phyloP scores from a whole-genome alignment of 2,888 invertebrate species.

The Calliopum simillimum region DNA sequence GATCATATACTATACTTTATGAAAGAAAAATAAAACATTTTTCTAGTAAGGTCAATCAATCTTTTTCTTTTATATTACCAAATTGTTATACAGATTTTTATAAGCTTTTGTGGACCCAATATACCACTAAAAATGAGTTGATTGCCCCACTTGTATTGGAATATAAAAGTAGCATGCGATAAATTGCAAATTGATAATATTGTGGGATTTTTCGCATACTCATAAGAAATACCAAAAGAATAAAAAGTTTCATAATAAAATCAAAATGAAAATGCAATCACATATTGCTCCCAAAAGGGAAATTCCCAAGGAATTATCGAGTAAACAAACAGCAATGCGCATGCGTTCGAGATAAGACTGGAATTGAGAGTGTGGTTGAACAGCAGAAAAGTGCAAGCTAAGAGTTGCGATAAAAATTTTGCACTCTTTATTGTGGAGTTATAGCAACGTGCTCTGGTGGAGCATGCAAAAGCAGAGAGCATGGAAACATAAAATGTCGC shows the following conservation, averaged over 20 bases:
- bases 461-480: neutral
- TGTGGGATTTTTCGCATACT: too few relatives aligned
- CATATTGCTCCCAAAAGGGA: neutral
- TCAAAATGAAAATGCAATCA: neutral
- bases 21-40: too few relatives aligned
- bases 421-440: neutral
- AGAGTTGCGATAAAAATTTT: neutral
- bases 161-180: too few relatives aligned
- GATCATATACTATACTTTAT: too few relatives aligned
- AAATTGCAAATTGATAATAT: too few relatives aligned
- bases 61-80: too few relatives aligned
- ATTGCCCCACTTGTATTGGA: too few relatives aligned
- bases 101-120: too few relatives aligned
- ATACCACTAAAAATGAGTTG: too few relatives aligned
- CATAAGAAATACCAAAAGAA: neutral
- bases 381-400: neutral
- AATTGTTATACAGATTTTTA: too few relatives aligned
- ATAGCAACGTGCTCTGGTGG: neutral
- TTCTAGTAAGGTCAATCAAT: too few relatives aligned
- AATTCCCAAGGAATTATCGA: neutral
- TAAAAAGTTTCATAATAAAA: neutral
- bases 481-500: neutral
- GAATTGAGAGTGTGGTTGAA: neutral
- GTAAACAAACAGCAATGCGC: neutral
- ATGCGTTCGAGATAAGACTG: conserved; percentile 15